phyloP scores from a whole-genome alignment of 2,113 vertebrate species.

The Pardalotus punctatus region DNA sequence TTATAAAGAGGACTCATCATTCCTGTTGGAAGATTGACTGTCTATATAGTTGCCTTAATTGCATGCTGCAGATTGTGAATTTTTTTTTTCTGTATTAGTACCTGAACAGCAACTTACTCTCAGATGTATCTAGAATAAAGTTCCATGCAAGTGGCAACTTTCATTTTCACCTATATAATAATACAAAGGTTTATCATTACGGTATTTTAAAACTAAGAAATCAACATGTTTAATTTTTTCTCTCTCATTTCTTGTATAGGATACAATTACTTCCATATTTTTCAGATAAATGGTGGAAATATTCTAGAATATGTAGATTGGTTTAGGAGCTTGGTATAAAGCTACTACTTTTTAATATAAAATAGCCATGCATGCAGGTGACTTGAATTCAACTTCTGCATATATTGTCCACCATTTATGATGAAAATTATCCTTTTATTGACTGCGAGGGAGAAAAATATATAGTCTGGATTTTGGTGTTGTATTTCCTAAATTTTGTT shows the following conservation, averaged over 20 bases:
- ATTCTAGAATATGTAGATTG: not conserved
- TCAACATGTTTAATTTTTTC: not conserved
- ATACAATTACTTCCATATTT: not conserved
- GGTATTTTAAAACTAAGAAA: not conserved
- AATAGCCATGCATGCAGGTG: not conserved
- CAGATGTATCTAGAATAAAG: not conserved
- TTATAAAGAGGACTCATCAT: not conserved
- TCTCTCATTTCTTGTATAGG: not conserved
- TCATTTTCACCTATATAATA: not conserved
- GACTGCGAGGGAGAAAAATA: not conserved
- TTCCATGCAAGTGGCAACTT: not conserved
- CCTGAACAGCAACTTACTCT: not conserved
- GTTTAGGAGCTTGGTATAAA: not conserved
- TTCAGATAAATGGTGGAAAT: not conserved
- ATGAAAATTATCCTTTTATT: not conserved
- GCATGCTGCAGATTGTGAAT: not conserved
- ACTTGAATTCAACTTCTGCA: not conserved
- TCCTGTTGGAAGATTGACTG: not conserved
- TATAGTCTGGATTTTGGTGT: not conserved
- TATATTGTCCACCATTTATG: not conserved
- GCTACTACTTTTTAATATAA: not conserved
- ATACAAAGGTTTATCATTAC: not conserved
- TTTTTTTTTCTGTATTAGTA: not conserved
- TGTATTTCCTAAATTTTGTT: not conserved
- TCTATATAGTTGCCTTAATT: not conserved